Percentiles rank a stretch among this genome's conserved stretches.
These are phyloP conservation scores for Corynorhinus townsendii DNA, from an alignment of 2,113 vertebrate genomes.

Conservation along the genomic window DNA sequence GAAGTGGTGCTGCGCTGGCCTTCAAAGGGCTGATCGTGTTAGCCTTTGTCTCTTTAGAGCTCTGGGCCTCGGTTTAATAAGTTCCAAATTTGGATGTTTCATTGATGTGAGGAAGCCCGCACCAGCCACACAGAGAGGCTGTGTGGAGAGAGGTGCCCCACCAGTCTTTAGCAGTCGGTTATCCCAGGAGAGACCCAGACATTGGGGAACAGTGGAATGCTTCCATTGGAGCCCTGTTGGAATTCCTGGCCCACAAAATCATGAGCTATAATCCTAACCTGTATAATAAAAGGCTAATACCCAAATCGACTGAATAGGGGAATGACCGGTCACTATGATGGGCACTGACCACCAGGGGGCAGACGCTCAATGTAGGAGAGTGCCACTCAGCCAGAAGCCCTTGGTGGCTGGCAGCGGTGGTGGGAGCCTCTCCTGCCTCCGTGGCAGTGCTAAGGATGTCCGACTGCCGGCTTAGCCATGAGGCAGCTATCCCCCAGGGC, in stretches of 20 bases:
- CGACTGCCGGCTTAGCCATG: too few species aligned
- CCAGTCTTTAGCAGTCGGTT: too few species aligned
- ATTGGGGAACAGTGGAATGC: neutral
- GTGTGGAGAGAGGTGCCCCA: neutral
- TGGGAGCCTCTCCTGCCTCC: too few species aligned
- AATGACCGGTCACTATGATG: too few species aligned
- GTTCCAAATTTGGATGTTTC: neutral
- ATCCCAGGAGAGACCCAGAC: neutral
- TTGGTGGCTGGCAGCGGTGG: too few species aligned
- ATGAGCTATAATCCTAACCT: neutral
- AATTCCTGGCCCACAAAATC: neutral
- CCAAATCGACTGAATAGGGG: too few species aligned
- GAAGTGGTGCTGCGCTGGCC: neutral
- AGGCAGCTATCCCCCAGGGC: too few species aligned
- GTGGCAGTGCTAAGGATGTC: too few species aligned
- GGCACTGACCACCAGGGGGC: too few species aligned
- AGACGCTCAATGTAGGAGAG: too few species aligned
- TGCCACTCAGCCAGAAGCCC: too few species aligned
- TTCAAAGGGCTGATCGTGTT: neutral
- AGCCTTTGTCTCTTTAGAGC: neutral
- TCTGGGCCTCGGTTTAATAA: neutral
- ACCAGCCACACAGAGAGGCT: neutral
- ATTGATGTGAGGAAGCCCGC: neutral
- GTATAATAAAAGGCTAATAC: too few species aligned
- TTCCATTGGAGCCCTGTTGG: neutral